Conservation (phyloP, 2,888 invertebrate genomes). For the Dryocosmus kuriphilus region DNA sequence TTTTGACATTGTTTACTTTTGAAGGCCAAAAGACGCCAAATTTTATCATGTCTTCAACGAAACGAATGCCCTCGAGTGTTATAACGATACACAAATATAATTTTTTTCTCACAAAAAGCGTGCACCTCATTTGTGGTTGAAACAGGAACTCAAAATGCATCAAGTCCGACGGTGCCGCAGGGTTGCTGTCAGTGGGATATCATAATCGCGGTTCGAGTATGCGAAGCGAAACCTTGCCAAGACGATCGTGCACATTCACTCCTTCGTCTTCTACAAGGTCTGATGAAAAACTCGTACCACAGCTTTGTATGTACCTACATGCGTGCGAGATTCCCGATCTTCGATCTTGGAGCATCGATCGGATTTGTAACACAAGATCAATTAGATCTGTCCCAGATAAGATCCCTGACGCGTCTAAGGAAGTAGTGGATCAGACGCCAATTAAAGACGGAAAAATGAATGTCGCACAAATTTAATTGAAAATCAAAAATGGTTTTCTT, state of each 20-base stretch:
- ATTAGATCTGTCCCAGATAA: slow-evolving; percentile 31
- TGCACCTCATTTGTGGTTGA: background rate
- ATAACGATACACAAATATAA: background rate
- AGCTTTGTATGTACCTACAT: slow-evolving; percentile 20
- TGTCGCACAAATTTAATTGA: slow-evolving; percentile 1
- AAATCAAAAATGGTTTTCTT: background rate
- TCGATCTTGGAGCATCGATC: slow-evolving; percentile 17
- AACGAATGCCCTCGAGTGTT: background rate
- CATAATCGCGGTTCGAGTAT: slow-evolving; percentile 19
- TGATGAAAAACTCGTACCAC: slow-evolving; percentile 12
- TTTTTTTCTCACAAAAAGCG: background rate
- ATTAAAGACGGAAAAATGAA: slow-evolving; percentile 21
- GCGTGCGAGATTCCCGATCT: slow-evolving; percentile 26
- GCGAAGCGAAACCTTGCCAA: slow-evolving; percentile 1
- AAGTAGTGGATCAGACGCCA: slow-evolving; percentile 1
- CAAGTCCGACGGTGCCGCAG: slow-evolving; percentile 1
- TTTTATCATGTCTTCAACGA: background rate
- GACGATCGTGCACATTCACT: slow-evolving; percentile 23
- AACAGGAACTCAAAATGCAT: background rate
- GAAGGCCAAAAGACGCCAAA: too few species aligned
- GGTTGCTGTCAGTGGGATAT: slow-evolving; percentile 27
- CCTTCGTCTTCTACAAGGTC: slow-evolving; percentile 23
- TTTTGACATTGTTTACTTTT: too few species aligned
- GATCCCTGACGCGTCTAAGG: slow-evolving; percentile 4
- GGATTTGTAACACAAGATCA: slow-evolving; percentile 32